Base-by-base conservation (phyloP, 2,888 invertebrate genomes). In the Pseudococcus longispinus region DNA sequence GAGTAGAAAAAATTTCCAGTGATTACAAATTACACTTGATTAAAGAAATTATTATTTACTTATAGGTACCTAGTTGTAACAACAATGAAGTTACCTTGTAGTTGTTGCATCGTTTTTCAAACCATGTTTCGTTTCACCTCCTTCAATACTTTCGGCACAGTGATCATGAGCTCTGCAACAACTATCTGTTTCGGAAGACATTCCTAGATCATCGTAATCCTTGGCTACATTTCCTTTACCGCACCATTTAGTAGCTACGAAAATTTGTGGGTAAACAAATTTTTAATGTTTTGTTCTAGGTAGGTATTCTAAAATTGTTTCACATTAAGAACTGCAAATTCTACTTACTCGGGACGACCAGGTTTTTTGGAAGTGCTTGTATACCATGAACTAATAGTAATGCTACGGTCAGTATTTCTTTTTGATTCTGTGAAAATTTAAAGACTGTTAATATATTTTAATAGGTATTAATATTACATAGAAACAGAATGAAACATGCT, bases 161-260 rank as follows among this genome's bases (percentile, higher is more conserved):
- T 84, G 60, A 84, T 88, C 88, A 23, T 88, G 88, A 44, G 65
- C 84, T 65, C 88, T 60, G 29, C 88, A 88, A 32, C 88, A 88
- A n/a, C 42, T 51, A 60, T 88, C 88, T n/a, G 86, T 84, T n/a
- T 84, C 60, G 5, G 65, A 44, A 13, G 83, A 32, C 15, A 70
- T 32, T 11, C 88, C 88, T 5, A 87, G 60, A 42, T 88, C 88
- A 15, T 84, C 84, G 42, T 87, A 83, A 44, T 87, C 55, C 15
- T 74, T 60, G 11, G 88, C 88, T 11, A 88, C 84, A 44, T 88
- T 87, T 65, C 88, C 88, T 29, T 65, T 55, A 11, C 88, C 88
- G 37, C 88, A 88, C 88, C 88, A 88, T 65, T 87, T 88, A 4
- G 87, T 88, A 11, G 87, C 88, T 88, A 23, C 20, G 13, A 46